Evolutionary conservation across 35 echinoderm and acorn worm genomes (phyloP), one percentile per base, ranked within the genome.

Genomic region (Ophioderma brevispina): DNA sequence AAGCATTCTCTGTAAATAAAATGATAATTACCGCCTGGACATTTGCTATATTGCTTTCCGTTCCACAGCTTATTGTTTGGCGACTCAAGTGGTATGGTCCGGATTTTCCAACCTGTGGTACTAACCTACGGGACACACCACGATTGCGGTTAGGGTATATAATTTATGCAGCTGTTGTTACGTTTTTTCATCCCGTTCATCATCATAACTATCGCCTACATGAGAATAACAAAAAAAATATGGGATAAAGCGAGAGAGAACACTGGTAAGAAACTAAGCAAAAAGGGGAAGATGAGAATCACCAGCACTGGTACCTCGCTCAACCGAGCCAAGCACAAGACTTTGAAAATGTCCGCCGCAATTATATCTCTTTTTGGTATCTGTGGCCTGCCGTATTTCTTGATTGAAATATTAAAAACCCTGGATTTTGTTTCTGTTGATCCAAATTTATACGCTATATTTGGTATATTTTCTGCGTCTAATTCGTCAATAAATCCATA

Each of bases 401-500:
- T 93, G 17, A 91, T 90, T 0, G 97, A 94, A 33, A 87, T 99
- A n/a, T 37, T 63, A 25, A 52, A 64, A 25, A 55, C 40, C 39
- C 25, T n/a, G 23, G 77, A 89, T 0, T 79, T 75, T 14, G 19
- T 28, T 33, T 81, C 85, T 0, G 19, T 96, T 28, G 86, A 95
- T 42, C 50, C 63, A 23, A 78, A 86, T 31, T 36, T 95, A 5
- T 91, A 91, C 79, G 97, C 87, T 0, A 87, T 99, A 28, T 90
- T 99, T 6, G 97, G 93, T 2, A 95, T 99, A n/a, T 95, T 99
- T 35, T 94, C 97, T 19, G 94, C 92, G 13, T 90, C 90, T 38
- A 99, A 99, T 77, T 99, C 97, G 0, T 92, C 94, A 0, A 76
- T 92, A 8, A 99, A 99, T 89, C 97, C 93, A 0, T 99, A 93